Evolutionary conservation across 2,113 vertebrate species (phyloP).

Genomic region (Condylura cristata): DNA sequence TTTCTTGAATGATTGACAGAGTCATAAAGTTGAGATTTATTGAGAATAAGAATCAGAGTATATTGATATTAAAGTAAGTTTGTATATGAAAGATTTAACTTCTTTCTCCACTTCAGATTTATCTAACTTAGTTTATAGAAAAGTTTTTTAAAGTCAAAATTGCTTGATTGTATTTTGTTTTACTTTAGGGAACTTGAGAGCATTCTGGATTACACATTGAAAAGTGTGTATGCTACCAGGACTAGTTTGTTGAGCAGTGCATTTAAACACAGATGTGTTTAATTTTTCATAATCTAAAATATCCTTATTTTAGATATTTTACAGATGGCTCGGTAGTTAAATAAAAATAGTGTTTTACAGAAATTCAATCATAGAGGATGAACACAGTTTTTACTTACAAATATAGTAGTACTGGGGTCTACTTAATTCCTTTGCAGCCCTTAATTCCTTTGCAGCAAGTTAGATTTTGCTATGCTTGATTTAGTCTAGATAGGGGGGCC

Average conservation of each 20-base stretch:
- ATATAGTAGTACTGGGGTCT: background rate
- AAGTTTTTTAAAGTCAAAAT: constrained; percentile 55
- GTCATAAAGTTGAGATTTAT: constrained; percentile 52
- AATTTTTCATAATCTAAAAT: constrained; percentile 21
- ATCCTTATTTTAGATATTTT: background rate
- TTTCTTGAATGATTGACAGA: constrained; percentile 63
- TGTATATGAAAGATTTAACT: constrained; percentile 57
- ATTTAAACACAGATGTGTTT: background rate
- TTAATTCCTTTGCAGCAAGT: background rate
- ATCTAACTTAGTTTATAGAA: constrained; percentile 52
- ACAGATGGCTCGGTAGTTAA: background rate
- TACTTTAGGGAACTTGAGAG: background rate
- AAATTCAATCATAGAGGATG: background rate
- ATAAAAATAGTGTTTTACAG: background rate
- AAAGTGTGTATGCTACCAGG: background rate
- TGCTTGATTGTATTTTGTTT: constrained; percentile 53
- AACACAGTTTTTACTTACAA: background rate
- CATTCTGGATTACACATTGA: background rate
- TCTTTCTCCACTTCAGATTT: constrained; percentile 61
- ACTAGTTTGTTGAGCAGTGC: background rate
- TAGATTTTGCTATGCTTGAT: background rate
- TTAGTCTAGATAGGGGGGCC: background rate
- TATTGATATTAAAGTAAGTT: constrained; percentile 52
- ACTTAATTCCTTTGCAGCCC: background rate
- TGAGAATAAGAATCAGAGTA: constrained; percentile 50